These are phyloP conservation scores for Sphenopsis melanotis DNA, from an alignment of 2,797 vertebrate genomes.

Conservation along the genomic window DNA sequence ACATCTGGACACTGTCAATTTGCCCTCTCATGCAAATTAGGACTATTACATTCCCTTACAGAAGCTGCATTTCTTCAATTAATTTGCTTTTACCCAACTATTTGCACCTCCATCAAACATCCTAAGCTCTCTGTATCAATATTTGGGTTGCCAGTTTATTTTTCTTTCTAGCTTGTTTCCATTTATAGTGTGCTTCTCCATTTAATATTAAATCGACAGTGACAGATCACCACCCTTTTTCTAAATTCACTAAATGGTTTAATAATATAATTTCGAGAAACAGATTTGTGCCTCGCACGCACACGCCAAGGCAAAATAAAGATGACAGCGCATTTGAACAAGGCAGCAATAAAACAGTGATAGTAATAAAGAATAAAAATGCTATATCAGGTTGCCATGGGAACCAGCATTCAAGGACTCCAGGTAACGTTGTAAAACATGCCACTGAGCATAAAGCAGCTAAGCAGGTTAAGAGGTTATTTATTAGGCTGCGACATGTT, in stretches of 20 bases:
- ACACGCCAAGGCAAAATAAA: constrained; percentile 59
- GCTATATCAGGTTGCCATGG: constrained; percentile 68
- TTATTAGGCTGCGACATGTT: constrained; percentile 63
- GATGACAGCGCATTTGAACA: constrained; percentile 66
- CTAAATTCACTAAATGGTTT: constrained; percentile 47
- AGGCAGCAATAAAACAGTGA: constrained; percentile 72
- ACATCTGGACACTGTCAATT: background rate
- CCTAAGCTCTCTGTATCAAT: background rate
- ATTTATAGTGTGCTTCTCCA: background rate
- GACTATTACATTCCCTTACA: background rate
- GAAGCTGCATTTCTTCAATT: background rate
- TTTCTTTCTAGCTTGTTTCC: constrained; percentile 16
- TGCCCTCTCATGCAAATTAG: background rate
- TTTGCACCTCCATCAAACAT: background rate
- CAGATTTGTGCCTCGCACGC: constrained; percentile 14
- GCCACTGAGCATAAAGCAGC: constrained; percentile 68
- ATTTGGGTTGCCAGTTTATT: constrained; percentile 16
- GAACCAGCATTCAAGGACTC: constrained; percentile 71
- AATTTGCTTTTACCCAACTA: background rate
- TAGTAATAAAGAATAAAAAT: constrained; percentile 74
- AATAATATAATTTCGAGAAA: constrained; percentile 59
- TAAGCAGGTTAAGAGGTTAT: constrained; percentile 74
- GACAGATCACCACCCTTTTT: constrained; percentile 34
- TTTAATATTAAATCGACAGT: constrained; percentile 35
- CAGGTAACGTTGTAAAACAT: constrained; percentile 73